Evolutionary conservation across 2,888 invertebrate species (phyloP).

Genomic region (Melipona bicolor): DNA sequence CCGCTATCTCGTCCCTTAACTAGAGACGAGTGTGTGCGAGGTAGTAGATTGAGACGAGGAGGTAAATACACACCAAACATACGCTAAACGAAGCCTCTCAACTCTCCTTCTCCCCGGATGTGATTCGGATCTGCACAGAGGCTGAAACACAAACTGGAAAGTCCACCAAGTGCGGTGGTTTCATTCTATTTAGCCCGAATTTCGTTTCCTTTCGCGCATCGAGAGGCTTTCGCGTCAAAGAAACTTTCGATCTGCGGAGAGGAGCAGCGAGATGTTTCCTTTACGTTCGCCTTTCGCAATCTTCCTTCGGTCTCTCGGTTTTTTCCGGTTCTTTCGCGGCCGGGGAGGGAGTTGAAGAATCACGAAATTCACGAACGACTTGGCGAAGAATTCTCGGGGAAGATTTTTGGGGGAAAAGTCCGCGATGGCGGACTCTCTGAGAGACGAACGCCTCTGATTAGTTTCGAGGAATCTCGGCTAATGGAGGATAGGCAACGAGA

Average conservation of each 20-base stretch:
- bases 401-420: too few relatives aligned
- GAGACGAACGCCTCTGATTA: constrained; percentile 5
- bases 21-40: too few relatives aligned
- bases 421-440: too few relatives aligned
- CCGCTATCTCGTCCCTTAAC: too few relatives aligned
- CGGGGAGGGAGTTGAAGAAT: background rate
- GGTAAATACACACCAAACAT: too few relatives aligned
- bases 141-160: constrained; percentile 45
- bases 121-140: too few relatives aligned
- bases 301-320: too few relatives aligned
- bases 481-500: background rate
- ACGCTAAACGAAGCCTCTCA: too few relatives aligned
- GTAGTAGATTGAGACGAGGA: too few relatives aligned
- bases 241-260: background rate
- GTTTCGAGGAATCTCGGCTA: background rate
- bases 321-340: background rate
- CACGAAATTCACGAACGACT: background rate
- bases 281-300: too few relatives aligned
- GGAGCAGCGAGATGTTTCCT: background rate
- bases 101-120: too few relatives aligned
- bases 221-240: background rate
- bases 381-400: background rate
- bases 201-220: background rate
- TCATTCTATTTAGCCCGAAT: constrained; percentile 29
- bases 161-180: constrained; percentile 15